phyloP scores from a whole-genome alignment of 2,888 invertebrate genomes.

The Rhimphoctona megacephalus region DNA sequence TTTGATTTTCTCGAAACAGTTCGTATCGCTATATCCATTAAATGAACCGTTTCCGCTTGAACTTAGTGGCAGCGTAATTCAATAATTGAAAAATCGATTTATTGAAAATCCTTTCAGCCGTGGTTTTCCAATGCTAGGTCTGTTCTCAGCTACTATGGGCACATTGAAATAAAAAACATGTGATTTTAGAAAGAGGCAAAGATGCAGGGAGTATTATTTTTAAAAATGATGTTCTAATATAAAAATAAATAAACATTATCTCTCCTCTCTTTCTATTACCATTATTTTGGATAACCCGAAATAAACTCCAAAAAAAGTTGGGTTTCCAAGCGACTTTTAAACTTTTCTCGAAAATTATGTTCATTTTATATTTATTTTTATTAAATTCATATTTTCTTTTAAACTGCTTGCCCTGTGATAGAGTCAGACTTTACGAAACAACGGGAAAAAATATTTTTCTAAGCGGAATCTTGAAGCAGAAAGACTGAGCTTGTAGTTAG shows the following conservation, averaged over 20 bases:
- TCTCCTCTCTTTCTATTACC: not conserved
- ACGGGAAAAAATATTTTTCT: slow-evolving; percentile 35
- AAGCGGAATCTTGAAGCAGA: slow-evolving; percentile 27
- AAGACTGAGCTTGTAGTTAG: slow-evolving; percentile 20
- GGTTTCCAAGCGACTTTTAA: not conserved
- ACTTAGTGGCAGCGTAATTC: not conserved
- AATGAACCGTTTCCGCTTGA: not conserved
- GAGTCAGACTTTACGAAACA: slow-evolving; percentile 1
- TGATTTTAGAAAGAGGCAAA: not conserved
- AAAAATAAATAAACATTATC: not conserved
- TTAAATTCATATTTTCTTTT: not conserved
- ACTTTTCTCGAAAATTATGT: not conserved
- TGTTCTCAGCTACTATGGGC: not conserved
- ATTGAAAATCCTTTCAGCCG: not conserved
- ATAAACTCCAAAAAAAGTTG: not conserved
- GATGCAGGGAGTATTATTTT: not conserved
- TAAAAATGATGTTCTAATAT: not conserved
- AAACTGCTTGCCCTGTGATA: not conserved
- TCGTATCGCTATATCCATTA: not conserved
- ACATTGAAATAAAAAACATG: not conserved
- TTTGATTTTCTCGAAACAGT: not conserved
- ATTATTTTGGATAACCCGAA: not conserved
- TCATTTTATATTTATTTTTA: not conserved
- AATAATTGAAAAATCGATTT: not conserved
- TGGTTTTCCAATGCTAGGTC: not conserved